Base-by-base conservation (phyloP, 2,888 invertebrate genomes). In the Cylloceria caligata region DNA sequence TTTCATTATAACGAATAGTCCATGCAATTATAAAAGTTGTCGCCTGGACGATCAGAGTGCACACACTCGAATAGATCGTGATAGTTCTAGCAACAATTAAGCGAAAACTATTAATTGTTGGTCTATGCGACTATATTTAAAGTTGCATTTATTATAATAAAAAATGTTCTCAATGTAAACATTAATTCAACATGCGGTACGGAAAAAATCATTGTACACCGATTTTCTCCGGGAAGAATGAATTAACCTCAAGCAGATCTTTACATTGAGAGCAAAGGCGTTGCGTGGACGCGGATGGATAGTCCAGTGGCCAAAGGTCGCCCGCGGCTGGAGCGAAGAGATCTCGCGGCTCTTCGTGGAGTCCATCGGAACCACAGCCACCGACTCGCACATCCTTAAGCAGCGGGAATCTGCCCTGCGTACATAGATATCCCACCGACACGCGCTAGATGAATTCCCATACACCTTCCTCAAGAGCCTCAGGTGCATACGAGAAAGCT, bases 221-320 rank as follows among this genome's bases (percentile, higher is more conserved):
- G n/a, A 65, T 27, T 21, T 27, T 11, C 27, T 19, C 13, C 36
- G 3, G 19, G 21, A 62, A 34, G 30, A 34, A 57, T 6, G n/a
- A 60, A 60, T 60, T 16, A 36, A 30, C 57, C 42, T 19, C 16
- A n/a, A 77, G 52, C 62, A 27, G 42, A 62, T 68, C 19, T 73
- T 73, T 73, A 47, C 64, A 77, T 52, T n/a, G 9, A 71, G 71
- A 57, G 73, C 55, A 62, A 64, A 81, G 67, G 68, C 67, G 73
- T 81, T 62, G 73, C 68, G 73, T 73, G 64, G 68, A 77, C 64
- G 64, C 68, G 52, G 34, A 72, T 76, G 76, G 52, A 81, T 72
- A 24, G 71, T 81, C 24, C 81, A 68, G 60, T 49, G 73, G 68
- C 67, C n/a, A 81, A 81, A 76, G 62, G 72, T 24, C 45, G 81